Evolutionary conservation across 2,888 invertebrate genomes (phyloP), one percentile per base, ranked within the genome.

Genomic region (Tromatobia lineatoria): DNA sequence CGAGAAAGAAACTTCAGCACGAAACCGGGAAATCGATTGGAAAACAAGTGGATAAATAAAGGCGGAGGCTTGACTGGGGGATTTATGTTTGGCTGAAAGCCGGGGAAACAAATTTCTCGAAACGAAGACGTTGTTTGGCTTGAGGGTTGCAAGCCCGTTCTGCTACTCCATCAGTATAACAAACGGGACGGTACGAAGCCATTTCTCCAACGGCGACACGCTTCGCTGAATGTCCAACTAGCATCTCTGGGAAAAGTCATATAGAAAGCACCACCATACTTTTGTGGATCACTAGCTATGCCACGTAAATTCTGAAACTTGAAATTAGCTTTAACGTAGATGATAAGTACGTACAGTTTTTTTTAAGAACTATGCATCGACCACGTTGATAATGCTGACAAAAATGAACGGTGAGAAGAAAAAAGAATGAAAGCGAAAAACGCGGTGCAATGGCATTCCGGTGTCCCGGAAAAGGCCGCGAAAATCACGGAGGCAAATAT

Each of bases 11-110:
- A 50, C 25, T 75, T 57, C 59, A 25, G 52, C 57, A 20, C 20
- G 57, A 23, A 64, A 11, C 70, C 38, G 10, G 15, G 38, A 67
- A 42, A 76, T 73, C 52, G 59, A 80, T 76, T 23, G 80, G 25
- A 75, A 76, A 70, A 67, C 59, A 66, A 64, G 42, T 52, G 50
- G 71, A 64, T 34, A 76, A 71, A 71, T 61, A 78, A 59, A 73
- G 18, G 20, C 29, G 66, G 45, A 61, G 45, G 66, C 47, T 42
- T 38, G 34, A 29, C 42, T 52, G 52, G 50, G 23, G 67, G 69
- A 78, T 74, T 82, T 73, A 59, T 74, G 20, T 71, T 25, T 78
- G 38, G 61, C 45, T 38, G 47, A 15, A 13, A n/a, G n/a, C 15
- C 47, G 61, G 15, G 73, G 47, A 77, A 82, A 67, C 50, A 81